Evolutionary conservation across 1,140 invertebrate genomes (phyloP).

Genomic region (Spodoptera frugiperda): DNA sequence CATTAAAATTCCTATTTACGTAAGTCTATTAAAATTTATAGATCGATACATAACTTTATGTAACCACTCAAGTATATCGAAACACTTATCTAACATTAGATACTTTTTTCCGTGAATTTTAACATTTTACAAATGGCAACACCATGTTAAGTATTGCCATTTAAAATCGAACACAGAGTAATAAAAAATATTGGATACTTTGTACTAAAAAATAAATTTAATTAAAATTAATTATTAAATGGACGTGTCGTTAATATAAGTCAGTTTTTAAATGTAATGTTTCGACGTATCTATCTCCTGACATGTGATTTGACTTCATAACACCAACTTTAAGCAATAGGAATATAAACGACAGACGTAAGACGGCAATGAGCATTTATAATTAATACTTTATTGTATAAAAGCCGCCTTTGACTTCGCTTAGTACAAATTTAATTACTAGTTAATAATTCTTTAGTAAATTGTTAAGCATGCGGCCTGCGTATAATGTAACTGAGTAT

Average conservation of each 20-base stretch:
- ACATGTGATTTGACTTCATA: neutral
- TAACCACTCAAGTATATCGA: too few relatives aligned
- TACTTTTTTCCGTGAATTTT: too few relatives aligned
- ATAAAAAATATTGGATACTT: too few relatives aligned
- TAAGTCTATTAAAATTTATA: too few relatives aligned
- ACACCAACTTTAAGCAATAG: conserved; percentile 10
- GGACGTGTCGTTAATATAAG: too few relatives aligned
- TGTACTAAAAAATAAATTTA: too few relatives aligned
- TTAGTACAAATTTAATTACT: conserved; percentile 41
- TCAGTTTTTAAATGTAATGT: neutral
- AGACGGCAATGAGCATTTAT: conserved; percentile 32
- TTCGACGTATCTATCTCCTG: neutral
- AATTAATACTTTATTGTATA: conserved; percentile 25
- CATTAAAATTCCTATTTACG: neutral
- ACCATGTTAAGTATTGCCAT: too few relatives aligned
- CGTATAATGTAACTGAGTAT: conserved; percentile 40
- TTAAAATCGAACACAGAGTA: too few relatives aligned
- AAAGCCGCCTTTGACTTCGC: conserved; percentile 32
- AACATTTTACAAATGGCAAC: too few relatives aligned
- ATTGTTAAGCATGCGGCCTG: conserved; percentile 29
- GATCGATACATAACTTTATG: too few relatives aligned
- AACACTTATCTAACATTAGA: too few relatives aligned
- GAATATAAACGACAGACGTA: neutral
- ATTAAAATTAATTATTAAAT: too few relatives aligned
- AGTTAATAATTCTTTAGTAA: conserved; percentile 30